Evolutionary conservation across 2,113 vertebrate genomes (phyloP), one percentile per base, ranked within the genome.

Genomic region (Heptranchias perlo): DNA sequence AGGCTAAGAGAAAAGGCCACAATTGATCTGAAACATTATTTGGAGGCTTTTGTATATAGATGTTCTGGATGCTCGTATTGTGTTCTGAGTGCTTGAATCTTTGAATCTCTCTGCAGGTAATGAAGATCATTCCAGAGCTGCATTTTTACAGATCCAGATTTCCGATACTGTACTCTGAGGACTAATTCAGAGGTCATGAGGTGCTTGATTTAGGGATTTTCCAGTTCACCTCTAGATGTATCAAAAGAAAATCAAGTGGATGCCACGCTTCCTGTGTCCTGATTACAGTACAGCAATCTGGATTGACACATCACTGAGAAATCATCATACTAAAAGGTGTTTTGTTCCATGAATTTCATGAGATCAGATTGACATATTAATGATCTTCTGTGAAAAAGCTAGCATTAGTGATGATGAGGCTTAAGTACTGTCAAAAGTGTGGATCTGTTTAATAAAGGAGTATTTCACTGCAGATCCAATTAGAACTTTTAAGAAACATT

Each of bases 291-390:
- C 84, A 87, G 49, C 21, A 28, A 52, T 25, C 6, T 62, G 35
- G 58, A 62, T n/a, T 62, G 58, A 62, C 54, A 93, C 31, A 21
- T 93, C 58, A 18, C 39, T n/a, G 58, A 62, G 35, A 61, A 93
- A 62, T 18, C 31, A 35, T 52, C 25, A n/a, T 39, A 62, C 58
- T 39, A 35, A 93, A 23, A 61, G 1, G 13, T 62, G 23, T 93
- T 93, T 93, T n/a, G 28, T 61, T 62, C 28, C 54, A 62, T 58
- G 54, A 93, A 58, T 62, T 62, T 35, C 31, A 82, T 93, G 89
- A 39, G 58, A 62, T 93, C 89, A 58, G 89, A 93, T n/a, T 93
- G 54, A 93, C 18, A 14, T 61, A n/a, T n/a, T 93, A 93, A 93
- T 62, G 54, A 93, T 62, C 35, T 39, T 35, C 89, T 93, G 54